Base-by-base conservation (phyloP, 2,888 invertebrate genomes). In the Cheilosia impressa region DNA sequence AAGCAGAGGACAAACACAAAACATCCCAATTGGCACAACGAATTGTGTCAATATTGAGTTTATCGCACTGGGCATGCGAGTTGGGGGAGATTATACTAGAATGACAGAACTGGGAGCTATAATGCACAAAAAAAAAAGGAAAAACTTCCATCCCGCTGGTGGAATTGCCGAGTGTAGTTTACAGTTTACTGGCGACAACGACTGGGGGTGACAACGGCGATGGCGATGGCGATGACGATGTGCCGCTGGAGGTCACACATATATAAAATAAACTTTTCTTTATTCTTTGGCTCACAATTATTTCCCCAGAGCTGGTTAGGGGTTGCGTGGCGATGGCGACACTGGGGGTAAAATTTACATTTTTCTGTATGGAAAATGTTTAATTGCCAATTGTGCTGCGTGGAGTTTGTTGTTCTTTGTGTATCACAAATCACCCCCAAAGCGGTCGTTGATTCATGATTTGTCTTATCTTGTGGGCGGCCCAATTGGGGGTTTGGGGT, bases 341-440 rank as follows among this genome's bases (percentile, higher is more conserved):
- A 38, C 13, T 53, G 34, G 43, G 15, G 24, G 15, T 15, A 24
- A 65, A 83, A 73, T 84, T 79, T 79, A 75, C 58, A 84, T 79
- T 75, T 84, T 62, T 55, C 50, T 31, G 63, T 69, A 66, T 66
- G 75, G 43, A 63, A 75, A 71, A 71, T 80, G 62, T 71, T 84
- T 84, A 84, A 84, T 84, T 84, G 79, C 45, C 79, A 79, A 79
- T 79, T 84, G 78, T 38, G 68, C 68, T 72, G 62, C 50, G 52
- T 55, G 60, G 24, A n/a, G 22, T 65, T 47, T 66, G 50, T 58
- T 57, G 31, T 63, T 22, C 17, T 17, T 22, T 68, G 43, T 38
- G 68, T 76, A 73, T 76, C 57, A 62, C 75, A 84, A 84, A 84
- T 84, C 84, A 76, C 84, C 52, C 79, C 84, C 84, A 38, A 66